Conservation (phyloP, 2,888 invertebrate genomes). For the Drosophila prolongata region DNA sequence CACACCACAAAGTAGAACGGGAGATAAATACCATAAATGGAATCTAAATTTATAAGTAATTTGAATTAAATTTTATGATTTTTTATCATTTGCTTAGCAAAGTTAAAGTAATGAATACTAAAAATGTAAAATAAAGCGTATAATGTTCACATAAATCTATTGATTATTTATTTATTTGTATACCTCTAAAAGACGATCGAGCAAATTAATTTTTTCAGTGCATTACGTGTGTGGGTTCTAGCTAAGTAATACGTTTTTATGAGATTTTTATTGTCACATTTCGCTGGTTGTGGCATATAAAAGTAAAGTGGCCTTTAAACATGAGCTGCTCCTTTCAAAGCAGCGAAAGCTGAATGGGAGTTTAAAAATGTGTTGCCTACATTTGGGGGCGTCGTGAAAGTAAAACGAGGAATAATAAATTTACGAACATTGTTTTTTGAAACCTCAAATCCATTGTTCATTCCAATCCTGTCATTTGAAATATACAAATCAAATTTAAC, state of each 20-base stretch:
- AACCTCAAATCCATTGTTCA: constrained; percentile 26
- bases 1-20: too few species aligned
- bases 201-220: too few species aligned
- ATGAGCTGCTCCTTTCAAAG: constrained; percentile 25
- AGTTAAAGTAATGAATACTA: too few species aligned
- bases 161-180: too few species aligned
- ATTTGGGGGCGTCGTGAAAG: neutral
- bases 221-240: constrained; percentile 10
- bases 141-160: too few species aligned
- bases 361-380: constrained; percentile 40
- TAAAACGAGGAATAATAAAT: constrained; percentile 8
- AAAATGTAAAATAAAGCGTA: too few species aligned
- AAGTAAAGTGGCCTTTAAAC: constrained; percentile 43
- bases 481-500: constrained; percentile 42
- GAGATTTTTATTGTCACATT: constrained; percentile 78
- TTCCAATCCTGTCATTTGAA: constrained; percentile 24
- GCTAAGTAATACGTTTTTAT: constrained; percentile 73
- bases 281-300: constrained; percentile 63
- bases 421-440: constrained; percentile 8
- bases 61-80: too few species aligned
- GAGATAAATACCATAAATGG: too few species aligned
- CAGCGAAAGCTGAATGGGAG: constrained; percentile 16
- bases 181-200: too few species aligned
- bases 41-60: too few species aligned
- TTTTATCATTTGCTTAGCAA: too few species aligned